Base-by-base conservation (phyloP, 2,888 invertebrate species). In the Watsonalla cultraria region DNA sequence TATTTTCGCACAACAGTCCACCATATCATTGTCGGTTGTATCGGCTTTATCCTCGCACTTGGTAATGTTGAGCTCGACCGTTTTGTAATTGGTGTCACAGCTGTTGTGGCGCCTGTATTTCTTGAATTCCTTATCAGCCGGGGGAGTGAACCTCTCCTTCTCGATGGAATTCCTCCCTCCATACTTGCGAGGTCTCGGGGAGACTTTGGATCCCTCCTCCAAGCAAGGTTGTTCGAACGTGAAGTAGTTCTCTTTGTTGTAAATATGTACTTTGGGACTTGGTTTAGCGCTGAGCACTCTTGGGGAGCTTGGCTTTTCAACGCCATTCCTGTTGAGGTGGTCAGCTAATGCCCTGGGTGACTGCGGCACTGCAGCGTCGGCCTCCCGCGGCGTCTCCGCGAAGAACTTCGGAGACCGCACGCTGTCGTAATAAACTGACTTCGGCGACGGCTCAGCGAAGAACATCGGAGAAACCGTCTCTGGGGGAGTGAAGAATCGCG, bases 231-330 rank as follows among this genome's bases (percentile, higher is more conserved):
- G 80, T 47, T 90, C 90, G 57, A 90, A 90, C 0, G 85, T 89
- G 48, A 90, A 90, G 58, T 86, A 90, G 59, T 90, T 90, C 55
- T 90, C 90, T 61, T 90, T 90, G 60, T 90, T 90, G 52, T 74
- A 80, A 64, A 80, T 87, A 56, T 82, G 78, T 6, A 90, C 72
- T 77, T 89, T 90, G 5, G 90, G 90, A 60, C 90, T 90, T 7
- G 86, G 83, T 64, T 77, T 76, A 9, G 77, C 82, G 60, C 82
- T 81, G 15, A 86, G 53, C 2, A 85, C 65, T 65, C 81, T 72
- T 0, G 87, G 88, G 0, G 89, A 87, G 53, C 76, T 81, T 0
- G 88, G 87, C 59, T 87, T 89, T 42, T 89, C 90, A 5, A 82
- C 56, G 6, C 86, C 82, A 51, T 88, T 87, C 61, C 88, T 78